Evolutionary conservation across 2,797 vertebrate species (phyloP), one percentile per base, ranked within the genome.

Genomic region (Sarcoramphus papa): DNA sequence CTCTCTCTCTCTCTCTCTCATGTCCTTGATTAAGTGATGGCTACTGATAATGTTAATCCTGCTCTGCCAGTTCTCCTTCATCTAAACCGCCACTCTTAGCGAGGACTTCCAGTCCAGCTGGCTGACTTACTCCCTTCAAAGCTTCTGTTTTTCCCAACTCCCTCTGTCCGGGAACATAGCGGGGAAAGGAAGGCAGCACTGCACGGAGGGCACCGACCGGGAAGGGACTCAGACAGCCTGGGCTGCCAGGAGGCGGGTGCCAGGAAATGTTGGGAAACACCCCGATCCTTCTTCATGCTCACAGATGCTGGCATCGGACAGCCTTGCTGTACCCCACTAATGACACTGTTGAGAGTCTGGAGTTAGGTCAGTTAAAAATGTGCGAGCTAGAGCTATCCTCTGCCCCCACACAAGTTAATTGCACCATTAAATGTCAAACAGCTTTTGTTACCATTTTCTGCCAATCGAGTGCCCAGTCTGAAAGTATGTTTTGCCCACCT

Each of bases 201-300:
- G 76, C 72, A 35, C 0, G 1, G 62, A 69, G 85, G 76, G 83
- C 90, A 69, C 53, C 1, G 27, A 48, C 62, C 6, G 12, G 87
- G 90, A 53, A 83, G 68, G 90, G 72, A 95, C 94, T 60, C 79
- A 95, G 93, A 83, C 94, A 90, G 94, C 60, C 75, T 0, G 0
- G 64, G 68, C 82, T 96, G 96, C 94, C 95, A 97, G 75, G 40
- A 86, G 73, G 47, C 4, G 13, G 45, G 41, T 12, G 67, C 86
- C 86, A 90, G 82, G 63, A 23, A 74, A 22, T 69, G 64, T 67
- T 94, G 82, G 92, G 90, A 90, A 94, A 95, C 60, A 74, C 88
- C 72, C 76, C 19, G 19, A 16, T 80, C 92, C 93, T 68, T 64
- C 37, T 69, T 63, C 86, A 14, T 2, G 35, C 79, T 59, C 76